phyloP scores from a whole-genome alignment of 2,113 vertebrate species.

The Phalacrocorax pelagicus region DNA sequence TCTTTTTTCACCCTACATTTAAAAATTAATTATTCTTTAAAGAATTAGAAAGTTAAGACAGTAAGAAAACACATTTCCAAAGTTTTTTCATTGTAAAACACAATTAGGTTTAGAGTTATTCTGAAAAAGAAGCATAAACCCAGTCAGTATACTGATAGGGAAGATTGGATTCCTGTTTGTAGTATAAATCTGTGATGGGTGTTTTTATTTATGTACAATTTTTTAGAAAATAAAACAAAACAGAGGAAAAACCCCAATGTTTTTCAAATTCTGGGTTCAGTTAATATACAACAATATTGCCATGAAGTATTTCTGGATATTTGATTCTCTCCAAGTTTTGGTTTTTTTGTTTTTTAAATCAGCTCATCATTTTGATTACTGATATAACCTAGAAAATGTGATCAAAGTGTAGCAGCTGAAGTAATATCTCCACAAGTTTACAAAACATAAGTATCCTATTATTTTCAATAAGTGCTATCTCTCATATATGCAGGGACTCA shows the following conservation, averaged over 20 bases:
- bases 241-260: accelerated
- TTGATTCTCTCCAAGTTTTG: neutral
- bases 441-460: neutral
- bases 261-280: neutral
- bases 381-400: neutral
- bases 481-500: neutral
- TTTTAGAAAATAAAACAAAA: neutral
- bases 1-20: neutral
- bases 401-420: neutral
- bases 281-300: neutral
- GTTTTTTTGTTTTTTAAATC: neutral
- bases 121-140: neutral
- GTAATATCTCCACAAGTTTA: neutral
- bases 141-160: neutral
- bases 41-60: neutral
- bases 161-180: neutral
- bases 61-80: neutral
- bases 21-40: neutral
- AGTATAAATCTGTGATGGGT: neutral
- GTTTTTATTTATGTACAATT: neutral
- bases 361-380: neutral
- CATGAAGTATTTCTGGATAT: neutral
- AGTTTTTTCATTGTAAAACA: neutral
- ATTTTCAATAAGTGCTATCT: neutral
- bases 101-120: neutral